Evolutionary conservation across 2,888 invertebrate species (phyloP).

Genomic region (Prosapia bicincta): DNA sequence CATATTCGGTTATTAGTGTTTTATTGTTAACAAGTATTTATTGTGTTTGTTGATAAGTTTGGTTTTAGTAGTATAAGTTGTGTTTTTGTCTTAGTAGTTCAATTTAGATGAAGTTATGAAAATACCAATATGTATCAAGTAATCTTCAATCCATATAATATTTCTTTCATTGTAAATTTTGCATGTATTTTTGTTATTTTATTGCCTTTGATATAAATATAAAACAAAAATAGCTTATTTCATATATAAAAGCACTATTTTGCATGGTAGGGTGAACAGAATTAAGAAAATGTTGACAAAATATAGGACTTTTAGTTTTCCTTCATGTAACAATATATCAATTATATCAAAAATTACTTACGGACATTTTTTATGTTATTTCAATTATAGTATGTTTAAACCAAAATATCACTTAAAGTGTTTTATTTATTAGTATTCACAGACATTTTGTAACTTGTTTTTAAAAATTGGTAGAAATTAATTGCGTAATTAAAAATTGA

Average conservation of each 20-base stretch:
- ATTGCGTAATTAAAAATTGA: too few species aligned
- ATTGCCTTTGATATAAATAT: not conserved
- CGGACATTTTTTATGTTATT: too few species aligned
- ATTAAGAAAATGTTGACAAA: too few species aligned
- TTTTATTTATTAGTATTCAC: too few species aligned
- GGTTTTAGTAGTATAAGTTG: constrained; percentile 1
- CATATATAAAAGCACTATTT: not conserved
- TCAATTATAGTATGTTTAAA: too few species aligned
- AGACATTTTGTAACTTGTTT: too few species aligned
- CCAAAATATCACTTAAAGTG: too few species aligned
- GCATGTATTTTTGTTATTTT: not conserved
- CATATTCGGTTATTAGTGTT: not conserved
- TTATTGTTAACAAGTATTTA: not conserved
- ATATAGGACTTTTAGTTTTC: too few species aligned
- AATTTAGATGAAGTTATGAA: not conserved
- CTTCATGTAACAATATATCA: too few species aligned
- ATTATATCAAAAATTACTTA: too few species aligned
- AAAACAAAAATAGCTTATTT: not conserved
- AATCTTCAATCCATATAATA: not conserved
- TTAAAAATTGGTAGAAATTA: too few species aligned
- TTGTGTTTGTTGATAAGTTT: not conserved
- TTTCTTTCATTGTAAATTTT: not conserved
- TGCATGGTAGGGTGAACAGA: not conserved
- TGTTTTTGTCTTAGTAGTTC: not conserved
- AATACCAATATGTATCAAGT: not conserved